Conservation (phyloP, 1,140 invertebrate genomes). For the Leptopilina boulardi region DNA sequence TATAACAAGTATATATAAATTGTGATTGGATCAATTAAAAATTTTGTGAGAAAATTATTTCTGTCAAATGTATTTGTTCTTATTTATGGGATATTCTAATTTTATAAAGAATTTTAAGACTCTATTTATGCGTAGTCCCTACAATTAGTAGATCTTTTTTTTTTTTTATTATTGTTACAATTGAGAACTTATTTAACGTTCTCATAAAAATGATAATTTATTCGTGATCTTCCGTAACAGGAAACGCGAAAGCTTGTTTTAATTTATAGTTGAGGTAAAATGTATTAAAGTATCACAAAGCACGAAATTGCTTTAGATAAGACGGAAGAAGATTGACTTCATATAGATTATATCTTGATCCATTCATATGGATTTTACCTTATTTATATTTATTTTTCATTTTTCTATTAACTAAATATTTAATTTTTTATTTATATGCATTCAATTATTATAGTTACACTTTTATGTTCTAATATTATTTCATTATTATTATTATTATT, state of each 20-base stretch:
- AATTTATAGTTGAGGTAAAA: not conserved
- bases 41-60: too few relatives aligned
- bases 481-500: too few relatives aligned
- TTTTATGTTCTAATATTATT: too few relatives aligned
- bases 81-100: too few relatives aligned
- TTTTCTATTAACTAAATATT: too few relatives aligned
- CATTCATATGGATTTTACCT: not conserved
- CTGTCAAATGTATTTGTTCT: too few relatives aligned
- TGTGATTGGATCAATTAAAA: too few relatives aligned
- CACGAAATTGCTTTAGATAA: slow-evolving; percentile 18
- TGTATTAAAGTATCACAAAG: not conserved
- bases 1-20: too few relatives aligned
- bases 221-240: slow-evolving; percentile 3
- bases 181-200: not conserved
- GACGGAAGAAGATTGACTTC: not conserved
- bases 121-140: too few relatives aligned
- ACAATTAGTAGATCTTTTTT: too few relatives aligned
- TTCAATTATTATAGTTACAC: not conserved
- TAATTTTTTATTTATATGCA: not conserved
- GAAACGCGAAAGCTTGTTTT: not conserved
- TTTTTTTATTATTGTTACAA: not conserved
- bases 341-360: not conserved
- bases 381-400: not conserved
- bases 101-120: too few relatives aligned
- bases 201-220: slow-evolving; percentile 26